phyloP scores from a whole-genome alignment of 2,113 vertebrate species.

The Laticauda colubrina region DNA sequence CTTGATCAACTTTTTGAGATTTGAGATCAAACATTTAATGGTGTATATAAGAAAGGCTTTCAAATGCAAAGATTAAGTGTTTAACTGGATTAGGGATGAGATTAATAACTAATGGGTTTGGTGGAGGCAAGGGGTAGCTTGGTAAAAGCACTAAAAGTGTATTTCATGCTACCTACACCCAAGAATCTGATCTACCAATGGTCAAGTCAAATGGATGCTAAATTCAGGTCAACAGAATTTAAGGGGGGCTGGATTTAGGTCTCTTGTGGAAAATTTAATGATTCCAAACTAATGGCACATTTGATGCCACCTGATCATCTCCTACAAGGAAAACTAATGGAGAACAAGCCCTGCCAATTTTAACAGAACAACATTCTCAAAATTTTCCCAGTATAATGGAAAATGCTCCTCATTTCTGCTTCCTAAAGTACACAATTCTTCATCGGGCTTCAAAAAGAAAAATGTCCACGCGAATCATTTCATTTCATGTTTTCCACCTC shows the following conservation, averaged over 20 bases:
- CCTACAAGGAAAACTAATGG: not conserved
- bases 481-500: not conserved
- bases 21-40: not conserved
- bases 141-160: not conserved
- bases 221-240: no score
- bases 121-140: not conserved
- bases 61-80: not conserved
- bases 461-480: accelerated
- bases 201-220: not conserved
- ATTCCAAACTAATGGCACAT: not conserved
- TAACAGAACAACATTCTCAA: not conserved
- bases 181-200: no score
- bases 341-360: not conserved
- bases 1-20: not conserved
- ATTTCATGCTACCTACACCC: no score
- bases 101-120: not conserved
- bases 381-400: not conserved
- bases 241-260: not conserved
- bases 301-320: not conserved
- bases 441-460: not conserved
- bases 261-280: not conserved
- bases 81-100: not conserved
- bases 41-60: not conserved
- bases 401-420: not conserved
- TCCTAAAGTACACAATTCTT: not conserved